phyloP scores from a whole-genome alignment of 2,797 vertebrate species.

The Avahi laniger region DNA sequence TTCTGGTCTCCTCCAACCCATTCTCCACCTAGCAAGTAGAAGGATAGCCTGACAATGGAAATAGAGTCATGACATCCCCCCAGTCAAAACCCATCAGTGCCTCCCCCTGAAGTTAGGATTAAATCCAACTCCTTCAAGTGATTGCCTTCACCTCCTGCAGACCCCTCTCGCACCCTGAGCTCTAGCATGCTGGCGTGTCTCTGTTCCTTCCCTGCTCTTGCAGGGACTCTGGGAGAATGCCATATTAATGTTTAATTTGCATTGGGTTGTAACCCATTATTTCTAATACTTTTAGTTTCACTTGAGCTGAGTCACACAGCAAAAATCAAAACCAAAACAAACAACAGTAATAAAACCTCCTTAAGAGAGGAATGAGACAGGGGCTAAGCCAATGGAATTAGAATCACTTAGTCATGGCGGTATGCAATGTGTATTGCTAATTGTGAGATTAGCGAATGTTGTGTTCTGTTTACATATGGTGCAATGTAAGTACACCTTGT shows the following conservation, averaged over 20 bases:
- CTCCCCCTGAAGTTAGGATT: not conserved
- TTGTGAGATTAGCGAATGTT: not conserved
- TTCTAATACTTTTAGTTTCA: not conserved
- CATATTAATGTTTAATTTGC: not conserved
- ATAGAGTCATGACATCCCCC: not conserved
- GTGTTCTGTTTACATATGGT: constrained; percentile 14
- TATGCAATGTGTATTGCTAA: not conserved
- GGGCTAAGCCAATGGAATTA: not conserved
- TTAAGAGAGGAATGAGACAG: not conserved
- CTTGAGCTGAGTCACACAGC: not conserved
- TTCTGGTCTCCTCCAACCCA: not conserved
- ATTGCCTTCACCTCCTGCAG: not conserved
- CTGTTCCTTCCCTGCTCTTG: not conserved
- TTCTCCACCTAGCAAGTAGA: not conserved
- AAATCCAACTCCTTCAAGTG: not conserved
- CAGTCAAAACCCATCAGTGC: not conserved
- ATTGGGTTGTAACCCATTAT: not conserved
- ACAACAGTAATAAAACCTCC: not conserved
- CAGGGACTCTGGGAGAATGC: not conserved
- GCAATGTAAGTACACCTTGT: not conserved
- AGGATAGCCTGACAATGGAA: not conserved
- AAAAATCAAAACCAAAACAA: not conserved
- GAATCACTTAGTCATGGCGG: not conserved
- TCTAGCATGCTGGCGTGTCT: not conserved
- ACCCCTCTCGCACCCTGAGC: not conserved